phyloP scores from a whole-genome alignment of 2,888 invertebrate genomes.

The Plutella xylostella region DNA sequence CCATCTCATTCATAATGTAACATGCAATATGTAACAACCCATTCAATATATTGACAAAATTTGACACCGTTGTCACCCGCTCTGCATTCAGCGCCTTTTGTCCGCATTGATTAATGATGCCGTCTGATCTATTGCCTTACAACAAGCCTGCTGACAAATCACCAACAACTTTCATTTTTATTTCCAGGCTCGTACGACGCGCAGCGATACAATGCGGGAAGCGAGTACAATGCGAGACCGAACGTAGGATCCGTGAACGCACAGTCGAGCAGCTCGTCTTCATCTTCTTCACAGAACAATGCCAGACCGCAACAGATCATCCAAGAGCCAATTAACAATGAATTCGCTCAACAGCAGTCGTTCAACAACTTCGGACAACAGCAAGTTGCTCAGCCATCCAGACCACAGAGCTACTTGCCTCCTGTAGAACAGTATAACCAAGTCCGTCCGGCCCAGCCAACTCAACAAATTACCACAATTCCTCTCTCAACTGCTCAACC shows the following conservation, averaged over 20 bases:
- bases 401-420: constrained; percentile 29
- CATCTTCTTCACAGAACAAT: constrained; percentile 33
- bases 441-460: no score
- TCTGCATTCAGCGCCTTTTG: constrained; percentile 32
- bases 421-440: constrained; percentile 19
- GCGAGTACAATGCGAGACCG: constrained; percentile 42
- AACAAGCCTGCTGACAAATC: constrained; percentile 44
- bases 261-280: no score
- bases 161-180: constrained; percentile 57
- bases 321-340: neutral
- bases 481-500: no score
- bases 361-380: constrained; percentile 6
- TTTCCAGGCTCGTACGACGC: constrained; percentile 62
- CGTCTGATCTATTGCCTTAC: constrained; percentile 31
- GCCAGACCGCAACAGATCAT: no score
- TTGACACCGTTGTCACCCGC: neutral
- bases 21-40: no score
- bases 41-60: neutral
- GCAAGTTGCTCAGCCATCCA: neutral
- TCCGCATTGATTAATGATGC: constrained; percentile 43
- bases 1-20: no score
- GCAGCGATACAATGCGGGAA: constrained; percentile 50
- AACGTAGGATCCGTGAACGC: constrained; percentile 28
- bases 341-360: neutral
- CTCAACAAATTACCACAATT: no score